These are phyloP conservation scores for Sula dactylatra DNA, from an alignment of 2,113 vertebrate genomes.

Conservation along the genomic window DNA sequence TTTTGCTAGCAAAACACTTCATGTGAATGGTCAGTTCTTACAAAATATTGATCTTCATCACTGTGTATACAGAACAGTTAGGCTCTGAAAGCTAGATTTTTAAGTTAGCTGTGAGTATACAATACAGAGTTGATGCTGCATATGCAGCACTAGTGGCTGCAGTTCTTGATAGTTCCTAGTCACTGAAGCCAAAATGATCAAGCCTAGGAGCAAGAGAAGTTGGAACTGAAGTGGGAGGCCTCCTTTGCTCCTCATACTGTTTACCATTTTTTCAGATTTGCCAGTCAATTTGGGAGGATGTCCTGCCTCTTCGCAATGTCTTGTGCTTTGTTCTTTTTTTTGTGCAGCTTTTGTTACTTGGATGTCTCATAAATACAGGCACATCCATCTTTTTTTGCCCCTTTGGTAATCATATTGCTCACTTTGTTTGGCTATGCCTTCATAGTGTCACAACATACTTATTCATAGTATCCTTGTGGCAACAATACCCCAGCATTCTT, in stretches of 20 bases:
- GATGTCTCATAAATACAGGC: neutral
- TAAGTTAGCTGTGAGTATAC: neutral
- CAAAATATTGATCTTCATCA: neutral
- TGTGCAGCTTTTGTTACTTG: neutral
- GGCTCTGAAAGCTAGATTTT: neutral
- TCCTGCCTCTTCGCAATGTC: neutral
- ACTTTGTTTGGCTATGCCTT: neutral
- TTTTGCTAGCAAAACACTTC: neutral
- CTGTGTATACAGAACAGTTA: neutral
- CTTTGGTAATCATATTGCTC: neutral
- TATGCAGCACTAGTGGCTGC: neutral
- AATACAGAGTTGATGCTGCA: neutral
- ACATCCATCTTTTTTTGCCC: neutral
- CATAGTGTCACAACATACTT: neutral
- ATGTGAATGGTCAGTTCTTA: neutral
- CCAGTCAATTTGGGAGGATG: neutral
- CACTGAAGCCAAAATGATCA: neutral
- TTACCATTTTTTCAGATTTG: neutral
- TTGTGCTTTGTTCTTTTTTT: neutral
- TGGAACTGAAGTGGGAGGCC: neutral
- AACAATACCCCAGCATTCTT: neutral
- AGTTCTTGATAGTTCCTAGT: neutral
- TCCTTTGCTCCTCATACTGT: neutral
- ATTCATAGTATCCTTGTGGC: neutral
- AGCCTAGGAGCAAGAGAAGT: neutral